Conservation (phyloP, 2,113 vertebrate genomes). For the Leucopsar rothschildi region DNA sequence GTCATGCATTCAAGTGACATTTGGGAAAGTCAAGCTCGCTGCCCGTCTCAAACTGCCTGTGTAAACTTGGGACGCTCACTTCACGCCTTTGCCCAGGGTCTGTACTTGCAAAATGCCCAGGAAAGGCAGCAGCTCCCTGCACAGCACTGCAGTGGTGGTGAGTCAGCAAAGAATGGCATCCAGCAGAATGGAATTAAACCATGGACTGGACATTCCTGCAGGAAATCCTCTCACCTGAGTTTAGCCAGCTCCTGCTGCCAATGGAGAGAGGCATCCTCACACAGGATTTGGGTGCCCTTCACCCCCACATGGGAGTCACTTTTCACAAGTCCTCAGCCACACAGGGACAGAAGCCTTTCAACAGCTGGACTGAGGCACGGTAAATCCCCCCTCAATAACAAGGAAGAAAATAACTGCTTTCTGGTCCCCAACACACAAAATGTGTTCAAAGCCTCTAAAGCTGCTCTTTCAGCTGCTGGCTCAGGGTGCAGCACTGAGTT, state of each 20-base stretch:
- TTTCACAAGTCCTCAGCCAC: neutral
- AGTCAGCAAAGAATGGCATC: neutral
- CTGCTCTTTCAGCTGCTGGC: neutral
- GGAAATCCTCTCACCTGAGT: neutral
- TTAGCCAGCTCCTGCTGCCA: neutral
- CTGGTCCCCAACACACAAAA: neutral
- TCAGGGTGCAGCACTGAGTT: neutral
- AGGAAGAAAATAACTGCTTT: neutral
- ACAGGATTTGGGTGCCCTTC: rapidly evolving
- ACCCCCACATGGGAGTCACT: neutral
- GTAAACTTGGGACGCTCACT: neutral
- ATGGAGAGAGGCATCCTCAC: rapidly evolving
- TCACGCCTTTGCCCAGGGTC: neutral
- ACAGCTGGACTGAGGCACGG: neutral
- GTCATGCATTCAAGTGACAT: neutral
- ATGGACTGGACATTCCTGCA: neutral
- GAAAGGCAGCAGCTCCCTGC: neutral
- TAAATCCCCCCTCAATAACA: neutral
- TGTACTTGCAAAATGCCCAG: neutral
- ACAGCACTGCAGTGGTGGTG: neutral
- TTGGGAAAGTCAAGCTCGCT: rapidly evolving
- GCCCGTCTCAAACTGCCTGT: rapidly evolving
- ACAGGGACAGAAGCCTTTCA: neutral
- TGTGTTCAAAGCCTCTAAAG: neutral
- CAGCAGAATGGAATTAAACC: neutral